phyloP scores from a whole-genome alignment of 2,888 invertebrate species.

The Myopa testacea region DNA sequence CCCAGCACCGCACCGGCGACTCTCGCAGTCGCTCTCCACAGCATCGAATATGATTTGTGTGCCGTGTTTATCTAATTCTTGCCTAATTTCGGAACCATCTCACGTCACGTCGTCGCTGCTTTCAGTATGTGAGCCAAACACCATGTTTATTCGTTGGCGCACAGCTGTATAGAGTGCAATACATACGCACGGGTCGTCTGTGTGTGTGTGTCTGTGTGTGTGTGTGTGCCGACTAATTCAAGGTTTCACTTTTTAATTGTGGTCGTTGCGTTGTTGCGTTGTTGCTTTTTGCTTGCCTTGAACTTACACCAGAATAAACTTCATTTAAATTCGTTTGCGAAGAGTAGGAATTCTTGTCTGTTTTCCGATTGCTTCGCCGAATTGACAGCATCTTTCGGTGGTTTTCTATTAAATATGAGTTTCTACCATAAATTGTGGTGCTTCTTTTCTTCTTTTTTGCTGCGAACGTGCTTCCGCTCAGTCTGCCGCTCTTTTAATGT shows the following conservation, averaged over 20 bases:
- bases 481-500: background rate
- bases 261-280: slow-evolving; percentile 20
- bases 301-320: slow-evolving; percentile 40
- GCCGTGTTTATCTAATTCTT: background rate
- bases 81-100: background rate
- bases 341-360: background rate
- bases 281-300: slow-evolving; percentile 37
- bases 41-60: background rate
- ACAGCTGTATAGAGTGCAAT: too few relatives aligned
- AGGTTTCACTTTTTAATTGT: slow-evolving; percentile 28
- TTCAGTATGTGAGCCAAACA: background rate
- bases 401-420: background rate
- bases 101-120: background rate
- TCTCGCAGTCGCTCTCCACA: too few relatives aligned
- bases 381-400: background rate
- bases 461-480: slow-evolving; percentile 8
- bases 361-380: background rate
- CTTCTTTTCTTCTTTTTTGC: background rate
- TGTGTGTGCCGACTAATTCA: slow-evolving; percentile 9
- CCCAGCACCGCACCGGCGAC: too few relatives aligned
- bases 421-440: background rate
- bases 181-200: background rate
- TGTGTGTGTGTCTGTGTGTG: background rate
- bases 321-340: slow-evolving; percentile 1
- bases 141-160: too few relatives aligned